phyloP scores from a whole-genome alignment of 92 coral and sea anemone genomes.

The Porites rus region DNA sequence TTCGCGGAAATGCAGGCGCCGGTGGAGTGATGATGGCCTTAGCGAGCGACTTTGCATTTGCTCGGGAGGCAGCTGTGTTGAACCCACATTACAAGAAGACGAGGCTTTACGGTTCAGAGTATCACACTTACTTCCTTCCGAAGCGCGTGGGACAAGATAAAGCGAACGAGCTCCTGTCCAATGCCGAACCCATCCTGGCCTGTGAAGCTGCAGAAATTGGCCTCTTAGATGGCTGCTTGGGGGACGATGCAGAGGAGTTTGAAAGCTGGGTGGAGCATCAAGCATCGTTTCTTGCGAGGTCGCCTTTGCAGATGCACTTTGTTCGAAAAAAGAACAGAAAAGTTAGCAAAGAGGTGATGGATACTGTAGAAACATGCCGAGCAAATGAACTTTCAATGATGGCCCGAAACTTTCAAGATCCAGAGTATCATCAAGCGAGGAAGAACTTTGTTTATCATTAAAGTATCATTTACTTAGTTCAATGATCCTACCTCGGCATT shows the following conservation, averaged over 20 bases:
- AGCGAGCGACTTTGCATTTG: conserved; percentile 76
- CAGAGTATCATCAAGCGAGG: conserved; percentile 67
- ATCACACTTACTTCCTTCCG: conserved; percentile 81
- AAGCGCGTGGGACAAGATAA: conserved; percentile 64
- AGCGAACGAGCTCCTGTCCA: conserved; percentile 50
- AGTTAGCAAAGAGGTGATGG: conserved; percentile 41
- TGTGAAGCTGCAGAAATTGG: conserved; percentile 65
- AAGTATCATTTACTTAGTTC: no score
- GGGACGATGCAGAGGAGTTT: conserved; percentile 44
- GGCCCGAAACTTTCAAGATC: conserved; percentile 67
- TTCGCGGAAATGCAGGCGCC: conserved; percentile 87
- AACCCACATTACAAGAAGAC: conserved; percentile 82
- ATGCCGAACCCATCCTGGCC: conserved; percentile 60
- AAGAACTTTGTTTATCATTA: conserved; percentile 67
- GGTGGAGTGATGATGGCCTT: conserved; percentile 89
- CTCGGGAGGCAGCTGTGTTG: conserved; percentile 81
- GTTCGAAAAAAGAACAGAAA: conserved; percentile 29
- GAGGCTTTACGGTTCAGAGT: conserved; percentile 81
- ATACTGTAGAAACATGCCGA: conserved; percentile 58
- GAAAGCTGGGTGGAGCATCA: conserved; percentile 38
- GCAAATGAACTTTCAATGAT: conserved; percentile 56
- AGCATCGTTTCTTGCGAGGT: conserved; percentile 31
- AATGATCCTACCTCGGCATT: background rate
- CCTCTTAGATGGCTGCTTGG: conserved; percentile 51
- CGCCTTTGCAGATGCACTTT: conserved; percentile 23